Base-by-base conservation (phyloP, 2,888 invertebrate species). In the Diogma glabrata region DNA sequence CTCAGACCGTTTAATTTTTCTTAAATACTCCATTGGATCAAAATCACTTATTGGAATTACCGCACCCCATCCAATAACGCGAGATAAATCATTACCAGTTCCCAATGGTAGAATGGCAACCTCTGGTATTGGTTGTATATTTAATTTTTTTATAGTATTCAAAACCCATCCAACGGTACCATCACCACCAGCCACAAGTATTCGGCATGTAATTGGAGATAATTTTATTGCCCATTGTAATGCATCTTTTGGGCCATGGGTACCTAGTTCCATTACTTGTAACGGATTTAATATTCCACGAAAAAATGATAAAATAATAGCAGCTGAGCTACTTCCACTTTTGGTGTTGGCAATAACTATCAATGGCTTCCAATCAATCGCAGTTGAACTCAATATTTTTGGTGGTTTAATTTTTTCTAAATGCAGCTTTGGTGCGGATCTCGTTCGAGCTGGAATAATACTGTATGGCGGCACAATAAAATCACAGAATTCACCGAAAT, bases 1-100 rank as follows among this genome's bases (percentile, higher is more conserved):
- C 14, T 62, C 61, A 3, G 72, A 67, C 17, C 55, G 57, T 53
- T 63, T 60, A 14, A 70, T 61, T 57, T 61, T 65, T 24, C 64
- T 60, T 14, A 71, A 57, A 48, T 69, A 67, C 47, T 63, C 53
- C 20, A 77, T 72, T 4, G 87, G 81, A 61, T 87, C 80, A 19
- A 86, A 68, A 54, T 78, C 75, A 0, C 80, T 71, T n/a, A n/a
- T n/a, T 33, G 79, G 74, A 57, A 82, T 80, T 51, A 84, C 82
- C 40, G 84, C 76, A 24, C 92, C 94, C 93, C 94, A 96, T 48
- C 92, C 91, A 55, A 96, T 75, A 26, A 92, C 86, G 33, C 93
- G 79, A 0, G 93, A 88, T 60, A 96, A 73, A 70, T 96, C 96
- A 71, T 96, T 96, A 30, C 96, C 96, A 4, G 96, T 96, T 30